A percentile compares a stretch with the other conserved stretches of the same genome.
Conservation (phyloP, 2,113 vertebrate genomes). For the Pantherophis guttatus region DNA sequence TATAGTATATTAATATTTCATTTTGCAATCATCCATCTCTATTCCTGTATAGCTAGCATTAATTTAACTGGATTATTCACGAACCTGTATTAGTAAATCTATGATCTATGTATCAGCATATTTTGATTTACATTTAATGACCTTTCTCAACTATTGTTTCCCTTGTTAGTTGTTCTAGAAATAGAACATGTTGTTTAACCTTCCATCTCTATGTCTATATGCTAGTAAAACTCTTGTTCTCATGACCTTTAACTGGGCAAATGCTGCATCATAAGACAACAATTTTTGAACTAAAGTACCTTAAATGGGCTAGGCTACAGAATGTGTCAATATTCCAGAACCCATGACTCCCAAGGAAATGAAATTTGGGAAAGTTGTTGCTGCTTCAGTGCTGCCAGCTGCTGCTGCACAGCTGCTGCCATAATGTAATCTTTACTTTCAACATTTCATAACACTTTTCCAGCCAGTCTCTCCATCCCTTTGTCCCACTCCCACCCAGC, state of each 20-base stretch:
- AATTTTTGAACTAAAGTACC: not conserved
- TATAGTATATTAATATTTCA: not conserved
- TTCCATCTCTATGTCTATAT: not conserved
- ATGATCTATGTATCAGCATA: not conserved
- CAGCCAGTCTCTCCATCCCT: not conserved
- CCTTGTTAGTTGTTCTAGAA: not conserved
- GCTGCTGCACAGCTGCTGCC: not conserved
- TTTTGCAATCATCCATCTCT: not conserved
- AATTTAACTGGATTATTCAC: not conserved
- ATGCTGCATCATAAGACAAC: not conserved
- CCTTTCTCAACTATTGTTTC: not conserved
- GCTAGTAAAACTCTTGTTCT: not conserved
- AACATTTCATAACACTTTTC: not conserved
- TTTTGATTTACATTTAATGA: not conserved
- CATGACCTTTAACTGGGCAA: not conserved
- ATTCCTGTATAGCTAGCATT: not conserved
- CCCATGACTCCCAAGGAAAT: not conserved
- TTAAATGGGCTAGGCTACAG: not conserved
- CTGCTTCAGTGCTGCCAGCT: not conserved
- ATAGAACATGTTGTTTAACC: not conserved
- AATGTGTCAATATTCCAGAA: not conserved
- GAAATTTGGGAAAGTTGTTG: not conserved
- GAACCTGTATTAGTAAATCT: not conserved
- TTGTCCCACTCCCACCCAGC: not conserved
- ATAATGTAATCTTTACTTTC: not conserved